Conservation (phyloP, 2,888 invertebrate species). For the Eugnorisma glareosa region DNA sequence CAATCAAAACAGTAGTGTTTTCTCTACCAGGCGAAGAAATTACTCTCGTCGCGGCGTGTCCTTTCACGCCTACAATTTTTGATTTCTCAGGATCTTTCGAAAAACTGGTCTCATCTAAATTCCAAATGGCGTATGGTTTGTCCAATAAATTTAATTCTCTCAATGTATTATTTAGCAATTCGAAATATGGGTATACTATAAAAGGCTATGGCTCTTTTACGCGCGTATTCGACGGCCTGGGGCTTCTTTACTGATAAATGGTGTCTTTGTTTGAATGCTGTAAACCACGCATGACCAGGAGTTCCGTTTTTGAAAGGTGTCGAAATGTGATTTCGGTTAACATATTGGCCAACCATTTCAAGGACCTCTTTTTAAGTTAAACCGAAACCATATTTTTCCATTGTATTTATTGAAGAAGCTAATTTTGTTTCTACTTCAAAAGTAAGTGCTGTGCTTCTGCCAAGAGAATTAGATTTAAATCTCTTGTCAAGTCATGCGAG, state of each 20-base stretch:
- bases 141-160: constrained; percentile 11
- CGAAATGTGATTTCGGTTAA: constrained; percentile 7
- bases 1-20: constrained; percentile 49
- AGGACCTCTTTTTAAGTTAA: constrained; percentile 23
- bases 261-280: constrained; percentile 17
- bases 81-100: constrained; percentile 13
- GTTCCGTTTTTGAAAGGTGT: constrained; percentile 31
- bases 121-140: constrained; percentile 18
- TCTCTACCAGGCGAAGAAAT: constrained; percentile 48
- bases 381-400: constrained; percentile 33
- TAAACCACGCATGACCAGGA: constrained; percentile 35
- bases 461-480: constrained; percentile 23
- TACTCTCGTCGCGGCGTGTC: constrained; percentile 29
- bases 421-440: constrained; percentile 28
- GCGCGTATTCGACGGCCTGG: constrained; percentile 30
- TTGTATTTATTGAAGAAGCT: constrained; percentile 8
- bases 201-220: constrained; percentile 16
- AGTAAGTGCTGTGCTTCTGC: constrained; percentile 19
- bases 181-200: constrained; percentile 14
- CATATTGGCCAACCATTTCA: constrained; percentile 22
- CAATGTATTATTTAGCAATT: constrained; percentile 19
- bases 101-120: constrained; percentile 26
- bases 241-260: constrained; percentile 34
- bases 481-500: constrained; percentile 36
- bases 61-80: constrained; percentile 9